phyloP scores from a whole-genome alignment of 2,888 invertebrate genomes.

The Belgica antarctica region DNA sequence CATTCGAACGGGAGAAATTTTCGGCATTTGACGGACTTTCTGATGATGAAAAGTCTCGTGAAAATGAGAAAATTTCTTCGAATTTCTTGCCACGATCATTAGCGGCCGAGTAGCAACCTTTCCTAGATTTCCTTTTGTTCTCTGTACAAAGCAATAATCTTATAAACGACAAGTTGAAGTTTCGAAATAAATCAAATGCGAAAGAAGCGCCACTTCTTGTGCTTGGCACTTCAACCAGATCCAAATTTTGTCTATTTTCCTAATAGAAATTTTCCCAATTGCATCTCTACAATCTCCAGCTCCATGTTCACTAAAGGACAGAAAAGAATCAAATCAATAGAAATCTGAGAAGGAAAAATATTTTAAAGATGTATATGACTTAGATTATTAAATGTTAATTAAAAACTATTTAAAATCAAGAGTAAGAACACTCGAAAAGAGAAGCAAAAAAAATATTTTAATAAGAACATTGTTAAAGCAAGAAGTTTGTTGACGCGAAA shows the following conservation, averaged over 20 bases:
- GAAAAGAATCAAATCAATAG: too few relatives aligned
- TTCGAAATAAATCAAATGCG: too few relatives aligned
- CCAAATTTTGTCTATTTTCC: neutral
- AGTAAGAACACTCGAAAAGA: neutral
- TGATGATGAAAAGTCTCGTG: neutral
- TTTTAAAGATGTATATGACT: slow-evolving; percentile 4
- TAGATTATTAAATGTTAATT: neutral
- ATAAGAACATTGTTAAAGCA: slow-evolving; percentile 11
- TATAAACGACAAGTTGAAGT: too few relatives aligned
- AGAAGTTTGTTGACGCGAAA: neutral
- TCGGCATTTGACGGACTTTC: neutral
- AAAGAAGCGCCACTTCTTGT: too few relatives aligned
- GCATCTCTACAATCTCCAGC: slow-evolving; percentile 4
- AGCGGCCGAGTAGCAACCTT: too few relatives aligned
- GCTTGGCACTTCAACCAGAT: too few relatives aligned
- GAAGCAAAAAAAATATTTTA: slow-evolving; percentile 1
- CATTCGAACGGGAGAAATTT: slow-evolving; percentile 1
- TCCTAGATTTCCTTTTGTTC: too few relatives aligned
- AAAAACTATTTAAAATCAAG: neutral
- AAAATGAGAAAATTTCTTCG: neutral
- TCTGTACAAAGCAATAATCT: too few relatives aligned
- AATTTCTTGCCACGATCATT: too few relatives aligned
- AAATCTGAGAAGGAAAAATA: too few relatives aligned
- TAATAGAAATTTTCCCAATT: neutral
- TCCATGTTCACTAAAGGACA: neutral